A percentile compares a stretch with the other conserved stretches of the same genome.
phyloP scores from a whole-genome alignment of 2,797 vertebrate species.

The Pygocentrus nattereri region DNA sequence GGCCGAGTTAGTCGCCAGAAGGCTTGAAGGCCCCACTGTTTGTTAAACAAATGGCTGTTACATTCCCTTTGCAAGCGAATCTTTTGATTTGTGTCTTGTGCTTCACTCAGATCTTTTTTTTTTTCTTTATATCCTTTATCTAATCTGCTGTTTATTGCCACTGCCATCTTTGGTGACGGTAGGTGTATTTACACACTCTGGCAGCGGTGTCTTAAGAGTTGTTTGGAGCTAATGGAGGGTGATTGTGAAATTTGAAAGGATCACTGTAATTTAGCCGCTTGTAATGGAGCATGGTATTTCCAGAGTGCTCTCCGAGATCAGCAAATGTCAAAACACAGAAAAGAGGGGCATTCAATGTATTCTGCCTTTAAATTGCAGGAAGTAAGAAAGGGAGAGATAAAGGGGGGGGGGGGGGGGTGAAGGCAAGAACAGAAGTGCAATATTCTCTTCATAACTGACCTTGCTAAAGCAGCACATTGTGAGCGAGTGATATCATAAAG shows the following conservation, averaged over 20 bases:
- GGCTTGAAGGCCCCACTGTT: background rate
- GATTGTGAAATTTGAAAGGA: constrained; percentile 71
- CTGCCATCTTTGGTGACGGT: constrained; percentile 44
- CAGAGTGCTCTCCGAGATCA: constrained; percentile 56
- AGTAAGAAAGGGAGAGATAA: constrained; percentile 35
- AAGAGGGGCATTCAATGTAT: constrained; percentile 53
- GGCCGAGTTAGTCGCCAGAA: background rate
- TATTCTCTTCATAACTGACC: constrained; percentile 56
- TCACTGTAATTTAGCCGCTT: constrained; percentile 66
- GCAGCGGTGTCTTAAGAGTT: constrained; percentile 61
- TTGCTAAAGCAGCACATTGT: constrained; percentile 52
- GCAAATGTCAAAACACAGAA: constrained; percentile 65
- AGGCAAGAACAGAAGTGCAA: constrained; percentile 21
- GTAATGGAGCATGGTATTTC: constrained; percentile 65
- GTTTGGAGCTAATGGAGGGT: constrained; percentile 65
- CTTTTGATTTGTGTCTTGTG: constrained; percentile 49
- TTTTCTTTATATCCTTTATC: constrained; percentile 30
- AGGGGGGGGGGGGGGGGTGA: constrained; percentile 17
- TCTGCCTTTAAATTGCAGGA: constrained; percentile 53
- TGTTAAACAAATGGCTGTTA: constrained; percentile 29
- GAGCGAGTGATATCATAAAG: constrained; percentile 44
- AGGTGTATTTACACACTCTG: constrained; percentile 53
- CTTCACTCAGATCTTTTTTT: constrained; percentile 45
- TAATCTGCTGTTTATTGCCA: constrained; percentile 50
- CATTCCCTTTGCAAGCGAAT: constrained; percentile 26